Evolutionary conservation across 2,797 vertebrate genomes (phyloP).

Genomic region (Ctenopoma multispine): DNA sequence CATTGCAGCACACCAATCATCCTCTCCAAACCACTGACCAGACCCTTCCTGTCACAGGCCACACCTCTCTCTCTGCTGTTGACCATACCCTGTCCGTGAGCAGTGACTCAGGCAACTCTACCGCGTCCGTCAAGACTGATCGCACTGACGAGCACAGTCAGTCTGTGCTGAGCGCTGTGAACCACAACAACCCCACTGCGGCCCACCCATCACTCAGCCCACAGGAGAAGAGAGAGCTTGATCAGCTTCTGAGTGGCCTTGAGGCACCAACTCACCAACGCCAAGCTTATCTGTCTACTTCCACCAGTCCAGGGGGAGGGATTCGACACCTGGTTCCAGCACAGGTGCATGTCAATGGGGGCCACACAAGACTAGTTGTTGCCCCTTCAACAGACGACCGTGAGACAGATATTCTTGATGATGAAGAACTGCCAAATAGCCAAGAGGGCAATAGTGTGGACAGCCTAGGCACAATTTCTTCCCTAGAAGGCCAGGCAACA

Average conservation of each 20-base stretch:
- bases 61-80: slow-evolving; percentile 80
- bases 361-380: slow-evolving; percentile 60
- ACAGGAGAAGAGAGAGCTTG: slow-evolving; percentile 91
- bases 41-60: slow-evolving; percentile 76
- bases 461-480: slow-evolving; percentile 94
- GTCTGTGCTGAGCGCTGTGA: slow-evolving; percentile 65
- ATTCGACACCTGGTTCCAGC: slow-evolving; percentile 92
- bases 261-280: slow-evolving; percentile 80
- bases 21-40: slow-evolving; percentile 74
- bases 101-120: slow-evolving; percentile 98
- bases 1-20: slow-evolving; percentile 72
- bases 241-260: slow-evolving; percentile 92
- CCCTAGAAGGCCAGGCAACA: slow-evolving; percentile 88
- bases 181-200: slow-evolving; percentile 60
- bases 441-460: slow-evolving; percentile 94
- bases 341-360: slow-evolving; percentile 94
- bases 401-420: slow-evolving; percentile 94
- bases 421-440: slow-evolving; percentile 91
- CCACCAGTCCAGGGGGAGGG: slow-evolving; percentile 81
- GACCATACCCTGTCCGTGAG: slow-evolving; percentile 93
- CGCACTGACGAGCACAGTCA: slow-evolving; percentile 90
- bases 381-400: slow-evolving; percentile 83
- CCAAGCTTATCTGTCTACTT: slow-evolving; percentile 78
- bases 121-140: slow-evolving; percentile 95
- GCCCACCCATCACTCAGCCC: slow-evolving; percentile 81